Evolutionary conservation across 2,888 invertebrate species (phyloP), one percentile per base, ranked within the genome.

Genomic region (Heteromurus nitidus): DNA sequence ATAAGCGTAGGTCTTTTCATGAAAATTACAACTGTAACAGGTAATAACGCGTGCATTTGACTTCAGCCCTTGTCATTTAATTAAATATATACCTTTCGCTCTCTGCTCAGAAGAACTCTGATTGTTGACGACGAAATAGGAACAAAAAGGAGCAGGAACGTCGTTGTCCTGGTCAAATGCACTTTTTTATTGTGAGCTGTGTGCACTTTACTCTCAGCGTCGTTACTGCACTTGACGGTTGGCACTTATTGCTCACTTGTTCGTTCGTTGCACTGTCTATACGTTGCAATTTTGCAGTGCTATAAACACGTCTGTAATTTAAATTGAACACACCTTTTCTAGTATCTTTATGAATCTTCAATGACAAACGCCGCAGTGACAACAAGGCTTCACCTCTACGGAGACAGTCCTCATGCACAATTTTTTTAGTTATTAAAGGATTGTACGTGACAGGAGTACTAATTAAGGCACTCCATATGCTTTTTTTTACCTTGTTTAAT

Each of bases 221-320:
- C 36, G 20, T 22, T 55, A 24, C 55, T 24, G 20, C 24, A 5
- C 5, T 20, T 24, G 22, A 55, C 22, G 55, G 3, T 55, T 55
- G 20, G 22, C n/a, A 5, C 11, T 50, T 50, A 13, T 18, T 13
- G 22, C 5, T 55, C 20, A 11, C 20, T 62, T 20, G 31, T 18
- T 69, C 69, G 69, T 53, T 53, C 55, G 22, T 69, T 69, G 69
- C 69, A 69, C 69, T 69, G 26, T 42, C n/a, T 62, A 18, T 62
- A 44, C 24, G 9, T n/a, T 11, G 50, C 5, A n/a, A 11, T 13
- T 50, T n/a, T n/a, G 7, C 11, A n/a, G 50, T n/a, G 18, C n/a
- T 50, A 18, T 7, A 7, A 13, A 9, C 36, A 13, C 36, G 9
- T 9, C n/a, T 50, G 50, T n/a, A n/a, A 5, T 24, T 24, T 24